These are phyloP conservation scores for Antennarius maculatus DNA, from an alignment of 2,797 vertebrate genomes.

Conservation along the genomic window DNA sequence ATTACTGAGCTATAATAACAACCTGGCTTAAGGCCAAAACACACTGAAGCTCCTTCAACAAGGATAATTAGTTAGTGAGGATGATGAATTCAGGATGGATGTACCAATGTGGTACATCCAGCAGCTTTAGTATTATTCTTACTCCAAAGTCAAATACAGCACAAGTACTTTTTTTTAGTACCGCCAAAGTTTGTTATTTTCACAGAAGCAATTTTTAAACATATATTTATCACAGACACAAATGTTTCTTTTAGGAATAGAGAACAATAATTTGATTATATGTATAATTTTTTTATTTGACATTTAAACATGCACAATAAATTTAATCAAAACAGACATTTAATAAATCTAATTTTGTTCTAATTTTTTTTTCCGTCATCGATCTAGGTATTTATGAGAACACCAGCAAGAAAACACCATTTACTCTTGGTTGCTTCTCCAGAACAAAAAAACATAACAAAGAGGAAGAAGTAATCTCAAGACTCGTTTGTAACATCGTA, in stretches of 20 bases:
- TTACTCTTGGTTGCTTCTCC: neutral
- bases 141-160: no score
- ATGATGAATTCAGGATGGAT: no score
- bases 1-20: neutral
- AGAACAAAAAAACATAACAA: neutral
- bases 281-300: neutral
- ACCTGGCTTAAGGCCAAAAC: neutral
- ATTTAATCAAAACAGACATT: neutral
- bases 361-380: no score
- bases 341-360: no score
- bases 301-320: neutral
- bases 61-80: no score
- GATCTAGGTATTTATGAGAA: neutral
- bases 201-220: no score
- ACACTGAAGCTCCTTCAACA: neutral
- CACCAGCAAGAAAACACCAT: neutral
- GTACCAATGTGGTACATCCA: no score
- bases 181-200: no score
- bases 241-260: neutral
- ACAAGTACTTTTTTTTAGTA: no score
- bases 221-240: neutral
- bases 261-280: neutral
- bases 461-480: constrained; percentile 12
- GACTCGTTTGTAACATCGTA: constrained; percentile 23
- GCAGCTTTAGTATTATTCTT: no score